Percentiles rank a stretch among this genome's conserved stretches.
These are phyloP conservation scores for Cassiopea xamachana DNA, from an alignment of 30 jellyfish, hydroid and myxozoan species.

Conservation along the genomic window DNA sequence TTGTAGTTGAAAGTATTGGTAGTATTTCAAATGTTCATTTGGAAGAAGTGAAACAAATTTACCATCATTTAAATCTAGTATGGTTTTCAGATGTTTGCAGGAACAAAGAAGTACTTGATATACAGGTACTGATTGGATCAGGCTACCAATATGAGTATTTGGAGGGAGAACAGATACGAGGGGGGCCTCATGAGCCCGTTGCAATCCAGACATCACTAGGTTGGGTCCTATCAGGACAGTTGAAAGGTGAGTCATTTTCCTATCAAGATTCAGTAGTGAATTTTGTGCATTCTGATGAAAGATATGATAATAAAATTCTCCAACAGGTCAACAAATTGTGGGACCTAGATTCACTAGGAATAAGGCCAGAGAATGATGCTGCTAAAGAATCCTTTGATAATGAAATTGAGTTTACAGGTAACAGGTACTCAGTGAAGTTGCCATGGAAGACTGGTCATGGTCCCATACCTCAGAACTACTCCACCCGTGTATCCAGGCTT, in stretches of 20 bases:
- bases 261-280: background rate
- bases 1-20: conserved; percentile 51
- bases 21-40: conserved; percentile 42
- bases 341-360: conserved; percentile 34
- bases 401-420: conserved; percentile 26
- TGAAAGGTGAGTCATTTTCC: background rate
- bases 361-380: conserved; percentile 19
- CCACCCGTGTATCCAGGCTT: conserved; percentile 1
- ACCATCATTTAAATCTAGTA: conserved; percentile 47
- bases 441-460: conserved; percentile 57
- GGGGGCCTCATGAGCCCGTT: conserved; percentile 37
- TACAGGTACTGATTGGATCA: conserved; percentile 5
- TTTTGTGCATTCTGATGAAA: background rate
- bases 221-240: conserved; percentile 8
- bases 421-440: conserved; percentile 18
- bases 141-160: background rate
- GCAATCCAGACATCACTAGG: conserved; percentile 13
- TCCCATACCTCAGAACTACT: conserved; percentile 7
- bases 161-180: conserved; percentile 6
- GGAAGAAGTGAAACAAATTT: conserved; percentile 48
- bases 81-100: conserved; percentile 46
- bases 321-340: conserved; percentile 17
- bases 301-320: background rate
- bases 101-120: background rate
- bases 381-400: background rate